Base-by-base conservation (phyloP, 2,797 vertebrate genomes). In the Epinephelus awoara region DNA sequence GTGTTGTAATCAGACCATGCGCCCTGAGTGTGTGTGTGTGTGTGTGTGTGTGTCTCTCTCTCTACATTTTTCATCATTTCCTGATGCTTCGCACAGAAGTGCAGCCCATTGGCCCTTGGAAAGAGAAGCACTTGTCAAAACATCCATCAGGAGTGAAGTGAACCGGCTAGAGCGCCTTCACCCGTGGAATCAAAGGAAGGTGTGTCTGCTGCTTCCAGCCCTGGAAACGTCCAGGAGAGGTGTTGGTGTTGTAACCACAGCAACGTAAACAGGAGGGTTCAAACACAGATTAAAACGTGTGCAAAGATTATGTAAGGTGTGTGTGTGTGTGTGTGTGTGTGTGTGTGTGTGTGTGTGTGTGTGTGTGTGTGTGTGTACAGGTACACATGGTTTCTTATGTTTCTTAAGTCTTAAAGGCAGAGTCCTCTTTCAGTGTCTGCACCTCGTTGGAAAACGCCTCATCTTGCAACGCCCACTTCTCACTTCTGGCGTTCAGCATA, bases 201-300 rank as follows among this genome's bases (percentile, higher is more conserved):
- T 92, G 92, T 93, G 93, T 92, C 90, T 88, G 82, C 83, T 55
- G 70, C 83, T 69, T 85, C 66, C 84, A 81, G 83, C 61, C 52
- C 83, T 82, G 88, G 74, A 86, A 81, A 89, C 77, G 70, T 76
- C 88, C 82, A 72, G 74, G 57, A 85, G 88, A 91, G 84, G 89
- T 92, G 93, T 92, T 88, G 91, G 75, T 71, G 56, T 15, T 80
- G 92, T 92, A 76, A 82, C 92, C 83, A 69, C 92, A 75, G 93
- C 85, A 85, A 94, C 85, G 75, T 88, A 90, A 93, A 95, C 91
- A 94, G 61, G 54, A 86, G 63, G 64, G 74, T 83, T 91, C 84
- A 94, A 92, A 90, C 87, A 89, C 80, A 89, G 93, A 92, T 93
- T 90, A 83, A 87, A 91, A 85, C 89, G 81, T 85, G 84, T 64